phyloP scores from a whole-genome alignment of 1,140 invertebrate genomes.

The Alviniconcha marisindica region DNA sequence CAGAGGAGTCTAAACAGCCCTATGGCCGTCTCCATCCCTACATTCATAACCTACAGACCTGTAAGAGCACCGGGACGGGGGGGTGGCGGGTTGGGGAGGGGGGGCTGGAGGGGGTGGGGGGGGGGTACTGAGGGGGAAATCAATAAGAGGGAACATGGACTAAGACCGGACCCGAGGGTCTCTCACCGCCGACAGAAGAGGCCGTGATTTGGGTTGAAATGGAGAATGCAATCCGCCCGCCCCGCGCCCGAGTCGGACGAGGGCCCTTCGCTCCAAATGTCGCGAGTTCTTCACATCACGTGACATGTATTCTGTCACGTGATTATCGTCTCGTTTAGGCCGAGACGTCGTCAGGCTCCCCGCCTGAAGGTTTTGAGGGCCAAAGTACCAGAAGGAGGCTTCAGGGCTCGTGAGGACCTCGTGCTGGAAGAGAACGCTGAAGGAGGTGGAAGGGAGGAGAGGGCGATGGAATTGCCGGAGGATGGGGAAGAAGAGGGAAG shows the following conservation, averaged over 20 bases:
- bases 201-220: constrained; percentile 28
- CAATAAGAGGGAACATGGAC: constrained; percentile 6
- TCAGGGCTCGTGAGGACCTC: no score
- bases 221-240: constrained; percentile 21
- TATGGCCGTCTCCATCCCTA: no score
- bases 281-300: constrained; percentile 27
- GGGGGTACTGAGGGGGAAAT: not conserved
- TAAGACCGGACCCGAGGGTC: not conserved
- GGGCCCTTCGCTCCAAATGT: constrained; percentile 22
- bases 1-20: no score
- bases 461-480: not conserved
- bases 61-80: no score
- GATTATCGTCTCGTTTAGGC: constrained; percentile 28
- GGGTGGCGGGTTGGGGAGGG: no score
- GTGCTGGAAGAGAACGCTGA: no score
- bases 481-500: not conserved
- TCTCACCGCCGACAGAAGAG: not conserved
- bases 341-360: not conserved
- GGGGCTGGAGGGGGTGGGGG: no score
- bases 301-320: constrained; percentile 35
- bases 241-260: not conserved
- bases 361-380: not conserved
- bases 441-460: no score
- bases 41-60: no score
- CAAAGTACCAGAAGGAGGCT: not conserved